Conservation (phyloP, 1,140 invertebrate species). For the Alviniconcha marisindica region DNA sequence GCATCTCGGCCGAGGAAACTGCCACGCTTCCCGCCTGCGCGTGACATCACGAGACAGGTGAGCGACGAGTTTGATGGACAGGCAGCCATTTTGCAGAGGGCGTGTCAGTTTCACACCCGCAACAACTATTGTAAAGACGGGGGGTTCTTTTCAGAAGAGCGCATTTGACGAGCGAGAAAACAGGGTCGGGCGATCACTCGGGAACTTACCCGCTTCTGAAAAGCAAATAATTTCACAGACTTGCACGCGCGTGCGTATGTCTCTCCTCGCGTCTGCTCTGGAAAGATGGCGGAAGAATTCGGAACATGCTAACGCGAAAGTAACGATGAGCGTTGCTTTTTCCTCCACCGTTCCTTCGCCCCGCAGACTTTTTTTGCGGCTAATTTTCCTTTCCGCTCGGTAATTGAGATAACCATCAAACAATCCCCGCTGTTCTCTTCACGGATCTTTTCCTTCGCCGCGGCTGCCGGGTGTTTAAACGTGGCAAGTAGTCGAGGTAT, state of each 20-base stretch:
- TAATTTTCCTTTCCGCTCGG: slow-evolving; percentile 15
- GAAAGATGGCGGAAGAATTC: slow-evolving; percentile 25
- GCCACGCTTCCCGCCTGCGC: slow-evolving; percentile 18
- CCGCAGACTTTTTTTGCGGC: not conserved
- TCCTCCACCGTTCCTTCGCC: not conserved
- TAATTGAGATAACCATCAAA: slow-evolving; percentile 33
- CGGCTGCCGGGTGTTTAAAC: not conserved
- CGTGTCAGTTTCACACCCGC: slow-evolving; percentile 7
- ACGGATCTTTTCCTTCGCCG: not conserved
- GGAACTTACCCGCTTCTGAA: not conserved
- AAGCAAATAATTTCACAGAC: not conserved
- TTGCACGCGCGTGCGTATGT: slow-evolving; percentile 36
- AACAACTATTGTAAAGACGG: slow-evolving; percentile 6
- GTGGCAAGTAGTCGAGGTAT: not conserved
- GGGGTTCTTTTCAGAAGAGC: not conserved
- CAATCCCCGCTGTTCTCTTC: not conserved
- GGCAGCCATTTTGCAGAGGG: slow-evolving; percentile 25
- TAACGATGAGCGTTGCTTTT: not conserved
- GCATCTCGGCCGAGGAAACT: not conserved
- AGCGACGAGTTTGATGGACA: slow-evolving; percentile 21
- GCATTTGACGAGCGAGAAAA: not conserved
- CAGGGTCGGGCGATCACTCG: too few relatives aligned
- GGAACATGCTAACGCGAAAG: slow-evolving; percentile 11
- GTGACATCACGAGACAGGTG: slow-evolving; percentile 29
- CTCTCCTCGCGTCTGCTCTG: slow-evolving; percentile 20